Conservation (phyloP, 2,888 invertebrate species). For the Diaphora mendica region DNA sequence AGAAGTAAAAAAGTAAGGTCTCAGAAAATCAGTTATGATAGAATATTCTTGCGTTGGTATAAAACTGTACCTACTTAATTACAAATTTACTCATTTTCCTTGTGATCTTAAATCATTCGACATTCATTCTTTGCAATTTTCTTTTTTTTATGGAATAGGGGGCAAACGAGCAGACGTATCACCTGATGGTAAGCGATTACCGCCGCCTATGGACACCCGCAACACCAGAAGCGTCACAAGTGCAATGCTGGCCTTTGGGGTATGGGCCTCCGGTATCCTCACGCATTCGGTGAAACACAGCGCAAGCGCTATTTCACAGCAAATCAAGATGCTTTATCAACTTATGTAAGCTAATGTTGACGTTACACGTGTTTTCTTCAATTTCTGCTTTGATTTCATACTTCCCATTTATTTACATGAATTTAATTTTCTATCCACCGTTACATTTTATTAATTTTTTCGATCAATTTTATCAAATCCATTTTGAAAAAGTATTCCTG, state of each 20-base stretch:
- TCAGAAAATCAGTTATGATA: background rate
- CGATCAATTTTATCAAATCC: no score
- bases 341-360: conserved; percentile 1
- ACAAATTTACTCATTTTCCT: background rate
- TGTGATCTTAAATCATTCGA: background rate
- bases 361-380: background rate
- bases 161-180: no score
- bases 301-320: no score
- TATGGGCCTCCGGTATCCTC: no score
- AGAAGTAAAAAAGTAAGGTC: background rate
- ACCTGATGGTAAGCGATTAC: no score
- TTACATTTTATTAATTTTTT: no score
- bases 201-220: no score
- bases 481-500: no score
- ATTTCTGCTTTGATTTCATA: background rate
- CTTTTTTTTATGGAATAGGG: no score
- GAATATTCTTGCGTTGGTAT: background rate
- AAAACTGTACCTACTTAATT: background rate
- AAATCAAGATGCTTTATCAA: conserved; percentile 9
- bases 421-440: background rate
- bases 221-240: no score
- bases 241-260: no score
- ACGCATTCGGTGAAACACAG: no score
- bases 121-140: background rate
- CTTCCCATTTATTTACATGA: background rate